These are phyloP conservation scores for Dipodomys ordii DNA, from an alignment of 2,113 vertebrate species.

Conservation along the genomic window DNA sequence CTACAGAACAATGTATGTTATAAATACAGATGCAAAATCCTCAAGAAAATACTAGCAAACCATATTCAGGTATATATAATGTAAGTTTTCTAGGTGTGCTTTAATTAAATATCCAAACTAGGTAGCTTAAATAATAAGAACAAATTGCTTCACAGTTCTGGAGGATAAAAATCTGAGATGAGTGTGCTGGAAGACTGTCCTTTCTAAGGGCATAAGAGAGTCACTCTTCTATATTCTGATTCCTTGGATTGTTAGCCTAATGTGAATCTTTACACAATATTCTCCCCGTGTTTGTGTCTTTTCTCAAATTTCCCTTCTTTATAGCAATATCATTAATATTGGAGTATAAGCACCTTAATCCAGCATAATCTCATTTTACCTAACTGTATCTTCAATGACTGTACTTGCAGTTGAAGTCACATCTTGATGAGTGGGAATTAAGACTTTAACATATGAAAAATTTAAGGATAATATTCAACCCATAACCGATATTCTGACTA, in stretches of 20 bases:
- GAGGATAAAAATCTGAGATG: neutral
- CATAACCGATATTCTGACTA: neutral
- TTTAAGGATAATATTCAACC: neutral
- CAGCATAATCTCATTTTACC: neutral
- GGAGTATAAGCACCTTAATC: neutral
- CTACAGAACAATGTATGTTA: slow-evolving; percentile 34
- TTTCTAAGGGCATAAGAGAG: neutral
- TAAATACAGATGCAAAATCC: neutral
- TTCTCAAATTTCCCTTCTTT: too few species aligned
- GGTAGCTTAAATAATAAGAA: slow-evolving; percentile 26
- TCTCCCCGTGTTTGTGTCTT: too few species aligned
- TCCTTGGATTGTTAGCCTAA: neutral
- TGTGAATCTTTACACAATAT: neutral
- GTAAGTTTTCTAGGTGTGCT: neutral
- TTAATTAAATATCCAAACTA: neutral
- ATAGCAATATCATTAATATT: neutral
- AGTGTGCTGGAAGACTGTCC: too few species aligned
- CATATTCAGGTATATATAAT: slow-evolving; percentile 31
- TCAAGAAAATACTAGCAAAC: slow-evolving; percentile 31
- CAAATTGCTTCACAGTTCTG: neutral
- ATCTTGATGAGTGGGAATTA: slow-evolving; percentile 16
- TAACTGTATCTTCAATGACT: neutral
- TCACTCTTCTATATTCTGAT: neutral
- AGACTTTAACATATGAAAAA: slow-evolving; percentile 13
- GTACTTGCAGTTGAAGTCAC: slow-evolving; percentile 11